phyloP scores from a whole-genome alignment of 1,140 invertebrate genomes.

The Capitella teleta region DNA sequence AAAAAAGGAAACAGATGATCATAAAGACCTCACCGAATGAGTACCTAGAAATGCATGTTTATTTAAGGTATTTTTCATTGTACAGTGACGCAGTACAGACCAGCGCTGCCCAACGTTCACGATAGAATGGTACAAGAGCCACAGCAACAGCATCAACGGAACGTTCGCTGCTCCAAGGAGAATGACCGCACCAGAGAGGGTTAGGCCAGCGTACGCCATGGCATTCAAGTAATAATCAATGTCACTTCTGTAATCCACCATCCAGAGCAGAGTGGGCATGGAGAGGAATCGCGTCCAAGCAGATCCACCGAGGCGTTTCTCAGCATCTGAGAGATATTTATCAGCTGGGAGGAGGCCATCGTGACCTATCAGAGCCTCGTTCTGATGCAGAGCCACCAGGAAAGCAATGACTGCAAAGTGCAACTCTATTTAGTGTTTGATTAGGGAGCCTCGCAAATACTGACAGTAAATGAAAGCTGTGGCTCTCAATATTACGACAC shows the following conservation, averaged over 20 bases:
- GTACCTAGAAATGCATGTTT: no score
- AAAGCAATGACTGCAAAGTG: constrained; percentile 43
- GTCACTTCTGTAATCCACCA: constrained; percentile 32
- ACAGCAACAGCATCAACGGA: constrained; percentile 34
- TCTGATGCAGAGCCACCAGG: constrained; percentile 40
- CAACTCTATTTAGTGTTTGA: no score
- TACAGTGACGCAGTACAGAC: constrained; percentile 17
- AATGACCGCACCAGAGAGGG: constrained; percentile 29
- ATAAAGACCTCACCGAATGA: no score
- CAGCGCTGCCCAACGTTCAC: constrained; percentile 41
- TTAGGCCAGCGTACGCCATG: constrained; percentile 32
- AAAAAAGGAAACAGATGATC: no score
- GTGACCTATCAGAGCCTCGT: constrained; percentile 37
- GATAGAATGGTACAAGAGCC: constrained; percentile 42
- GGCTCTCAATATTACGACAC: no score
- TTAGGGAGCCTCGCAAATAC: no score
- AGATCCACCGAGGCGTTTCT: background rate
- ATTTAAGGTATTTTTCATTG: background rate
- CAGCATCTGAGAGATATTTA: constrained; percentile 21
- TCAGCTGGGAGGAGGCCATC: constrained; percentile 39
- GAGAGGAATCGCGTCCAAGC: background rate
- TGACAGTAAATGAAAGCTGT: no score
- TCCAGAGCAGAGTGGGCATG: constrained; percentile 12
- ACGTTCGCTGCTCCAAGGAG: constrained; percentile 39
- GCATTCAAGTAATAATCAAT: constrained; percentile 31